Percentiles rank a stretch among this genome's conserved stretches.
These are phyloP conservation scores for Hoplostethus atlanticus DNA, from an alignment of 2,797 vertebrate species.

Conservation along the genomic window DNA sequence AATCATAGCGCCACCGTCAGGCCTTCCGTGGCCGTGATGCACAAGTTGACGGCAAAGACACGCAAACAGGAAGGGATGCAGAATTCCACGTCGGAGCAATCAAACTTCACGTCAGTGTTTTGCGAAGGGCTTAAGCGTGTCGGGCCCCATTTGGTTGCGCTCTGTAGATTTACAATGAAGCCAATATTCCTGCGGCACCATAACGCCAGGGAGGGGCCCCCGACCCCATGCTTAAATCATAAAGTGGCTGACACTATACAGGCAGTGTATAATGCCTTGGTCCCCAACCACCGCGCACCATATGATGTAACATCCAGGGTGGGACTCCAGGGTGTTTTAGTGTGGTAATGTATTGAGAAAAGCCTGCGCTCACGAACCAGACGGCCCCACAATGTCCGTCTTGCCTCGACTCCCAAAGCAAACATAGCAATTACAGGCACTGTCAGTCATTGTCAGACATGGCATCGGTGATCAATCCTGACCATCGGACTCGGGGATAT, in stretches of 20 bases:
- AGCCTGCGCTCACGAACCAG: slow-evolving; percentile 39
- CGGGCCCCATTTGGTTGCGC: too few species aligned
- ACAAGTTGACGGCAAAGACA: too few species aligned
- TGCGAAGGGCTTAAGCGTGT: too few species aligned
- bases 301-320: slow-evolving; percentile 40
- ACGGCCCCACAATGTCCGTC: slow-evolving; percentile 39
- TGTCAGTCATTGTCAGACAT: slow-evolving; percentile 75
- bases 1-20: too few species aligned
- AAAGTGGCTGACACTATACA: slow-evolving; percentile 20
- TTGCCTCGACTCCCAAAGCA: slow-evolving; percentile 63
- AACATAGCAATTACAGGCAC: slow-evolving; percentile 74
- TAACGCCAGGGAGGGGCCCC: too few species aligned
- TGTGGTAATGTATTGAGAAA: slow-evolving; percentile 28
- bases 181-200: too few species aligned
- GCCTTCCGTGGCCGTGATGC: too few species aligned
- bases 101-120: too few species aligned
- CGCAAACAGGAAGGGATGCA: too few species aligned
- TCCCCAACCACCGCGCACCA: slow-evolving; percentile 7
- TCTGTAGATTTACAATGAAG: too few species aligned
- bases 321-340: slow-evolving; percentile 37
- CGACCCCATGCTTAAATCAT: slow-evolving; percentile 45
- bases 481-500: slow-evolving; percentile 68
- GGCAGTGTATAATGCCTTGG: not conserved
- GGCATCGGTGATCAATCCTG: slow-evolving; percentile 73
- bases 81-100: too few species aligned